phyloP scores from a whole-genome alignment of 37 sponge, comb jelly and placozoan genomes.

The Halisarca cf. caerulea region DNA sequence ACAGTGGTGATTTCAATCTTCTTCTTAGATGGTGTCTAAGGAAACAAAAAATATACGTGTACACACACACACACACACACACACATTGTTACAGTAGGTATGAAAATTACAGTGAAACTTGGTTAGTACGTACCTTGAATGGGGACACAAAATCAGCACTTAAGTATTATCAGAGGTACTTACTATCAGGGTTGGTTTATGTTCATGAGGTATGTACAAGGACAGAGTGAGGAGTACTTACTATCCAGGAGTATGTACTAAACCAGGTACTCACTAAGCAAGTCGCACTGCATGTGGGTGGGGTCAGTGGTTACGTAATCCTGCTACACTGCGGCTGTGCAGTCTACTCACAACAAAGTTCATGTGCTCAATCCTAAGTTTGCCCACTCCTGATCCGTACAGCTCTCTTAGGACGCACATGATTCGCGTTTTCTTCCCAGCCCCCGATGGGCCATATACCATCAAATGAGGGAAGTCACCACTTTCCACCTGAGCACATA shows the following conservation, averaged over 20 bases:
- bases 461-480: constrained; percentile 96
- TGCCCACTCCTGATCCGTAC: constrained; percentile 96
- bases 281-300: background rate
- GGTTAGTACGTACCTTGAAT: too few species aligned
- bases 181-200: too few species aligned
- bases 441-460: constrained; percentile 97
- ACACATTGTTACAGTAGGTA: too few species aligned
- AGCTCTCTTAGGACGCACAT: constrained; percentile 94
- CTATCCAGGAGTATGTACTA: too few species aligned
- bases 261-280: background rate
- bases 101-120: too few species aligned
- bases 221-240: too few species aligned
- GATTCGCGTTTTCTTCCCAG: constrained; percentile 99
- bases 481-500: constrained; percentile 85
- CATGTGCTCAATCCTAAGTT: constrained; percentile 94
- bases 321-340: background rate
- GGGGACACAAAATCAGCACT: background rate
- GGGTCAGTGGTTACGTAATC: background rate
- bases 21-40: constrained; percentile 97
- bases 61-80: too few species aligned
- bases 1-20: constrained; percentile 95
- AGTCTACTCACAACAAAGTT: constrained; percentile 65
- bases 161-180: too few species aligned
- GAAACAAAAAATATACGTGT: background rate
- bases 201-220: too few species aligned